Evolutionary conservation across 2,888 invertebrate species (phyloP).

Genomic region (Lithophane semibrunnea): DNA sequence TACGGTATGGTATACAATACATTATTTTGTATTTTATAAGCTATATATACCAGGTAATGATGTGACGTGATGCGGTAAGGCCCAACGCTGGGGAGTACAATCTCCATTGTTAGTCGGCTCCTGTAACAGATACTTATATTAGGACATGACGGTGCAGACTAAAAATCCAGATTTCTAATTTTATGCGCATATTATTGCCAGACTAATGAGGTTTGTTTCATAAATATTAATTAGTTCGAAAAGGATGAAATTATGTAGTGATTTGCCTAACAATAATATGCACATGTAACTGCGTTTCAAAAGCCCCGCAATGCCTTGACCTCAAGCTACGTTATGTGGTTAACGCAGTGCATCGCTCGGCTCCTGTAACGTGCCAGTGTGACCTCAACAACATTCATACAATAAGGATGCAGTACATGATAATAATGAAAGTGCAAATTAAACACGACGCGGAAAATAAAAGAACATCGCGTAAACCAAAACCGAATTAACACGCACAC

Average conservation of each 20-base stretch:
- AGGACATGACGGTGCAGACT: not conserved
- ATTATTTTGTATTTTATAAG: not conserved
- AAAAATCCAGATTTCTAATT: slow-evolving; percentile 11
- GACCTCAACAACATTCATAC: slow-evolving; percentile 56
- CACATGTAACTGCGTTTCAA: slow-evolving; percentile 37
- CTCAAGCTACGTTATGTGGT: slow-evolving; percentile 49
- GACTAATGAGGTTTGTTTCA: not conserved
- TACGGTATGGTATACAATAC: not conserved
- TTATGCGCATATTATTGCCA: slow-evolving; percentile 50
- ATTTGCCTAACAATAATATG: slow-evolving; percentile 32
- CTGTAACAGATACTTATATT: slow-evolving; percentile 74
- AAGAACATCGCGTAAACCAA: slow-evolving; percentile 70
- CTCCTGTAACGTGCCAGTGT: slow-evolving; percentile 53
- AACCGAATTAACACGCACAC: slow-evolving; percentile 68
- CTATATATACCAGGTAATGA: slow-evolving; percentile 89
- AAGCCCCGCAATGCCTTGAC: slow-evolving; percentile 58
- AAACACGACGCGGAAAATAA: slow-evolving; percentile 74
- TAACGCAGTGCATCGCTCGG: slow-evolving; percentile 62
- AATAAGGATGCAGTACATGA: slow-evolving; percentile 68
- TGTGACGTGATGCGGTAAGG: slow-evolving; percentile 91
- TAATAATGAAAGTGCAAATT: slow-evolving; percentile 79
- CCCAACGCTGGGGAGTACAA: slow-evolving; percentile 87
- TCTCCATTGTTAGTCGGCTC: slow-evolving; percentile 80
- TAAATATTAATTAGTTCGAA: too few relatives aligned
- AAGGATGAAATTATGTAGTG: too few relatives aligned